Percentiles rank a stretch among this genome's conserved stretches.
phyloP scores from a whole-genome alignment of 2,888 invertebrate species.

The Chromoteleia sp. region DNA sequence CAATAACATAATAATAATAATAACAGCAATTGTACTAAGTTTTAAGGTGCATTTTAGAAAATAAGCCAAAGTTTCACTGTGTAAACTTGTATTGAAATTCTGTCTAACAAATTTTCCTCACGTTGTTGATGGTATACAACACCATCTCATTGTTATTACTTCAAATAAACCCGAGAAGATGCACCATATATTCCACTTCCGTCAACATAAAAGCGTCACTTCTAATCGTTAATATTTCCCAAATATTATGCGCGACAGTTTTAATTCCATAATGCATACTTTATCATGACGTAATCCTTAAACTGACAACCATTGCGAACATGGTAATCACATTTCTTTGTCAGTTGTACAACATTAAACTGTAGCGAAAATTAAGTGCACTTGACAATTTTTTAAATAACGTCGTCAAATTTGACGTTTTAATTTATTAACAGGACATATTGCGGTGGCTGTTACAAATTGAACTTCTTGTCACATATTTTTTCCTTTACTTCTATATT shows the following conservation, averaged over 20 bases:
- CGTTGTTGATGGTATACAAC: constrained; percentile 23
- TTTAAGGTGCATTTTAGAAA: too few species aligned
- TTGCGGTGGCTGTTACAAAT: not conserved
- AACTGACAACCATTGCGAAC: constrained; percentile 32
- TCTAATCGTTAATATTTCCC: constrained; percentile 40
- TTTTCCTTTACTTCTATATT: not conserved
- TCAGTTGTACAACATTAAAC: constrained; percentile 10
- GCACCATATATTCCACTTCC: constrained; percentile 24
- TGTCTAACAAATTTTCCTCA: too few species aligned
- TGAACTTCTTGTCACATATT: not conserved
- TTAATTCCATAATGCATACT: constrained; percentile 46
- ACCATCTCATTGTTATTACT: constrained; percentile 41
- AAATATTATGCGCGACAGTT: constrained; percentile 42
- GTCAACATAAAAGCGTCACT: constrained; percentile 38
- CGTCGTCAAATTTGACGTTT: constrained; percentile 14
- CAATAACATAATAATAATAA: too few species aligned
- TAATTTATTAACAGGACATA: constrained; percentile 13
- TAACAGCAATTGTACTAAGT: too few species aligned
- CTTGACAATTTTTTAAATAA: constrained; percentile 32
- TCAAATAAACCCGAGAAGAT: constrained; percentile 38
- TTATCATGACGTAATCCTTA: constrained; percentile 34
- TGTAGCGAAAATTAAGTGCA: constrained; percentile 24
- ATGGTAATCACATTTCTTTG: constrained; percentile 16
- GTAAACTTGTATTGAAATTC: too few species aligned
- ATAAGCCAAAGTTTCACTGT: too few species aligned